phyloP scores from a whole-genome alignment of 2,797 vertebrate species.

The Ceryle rudis region DNA sequence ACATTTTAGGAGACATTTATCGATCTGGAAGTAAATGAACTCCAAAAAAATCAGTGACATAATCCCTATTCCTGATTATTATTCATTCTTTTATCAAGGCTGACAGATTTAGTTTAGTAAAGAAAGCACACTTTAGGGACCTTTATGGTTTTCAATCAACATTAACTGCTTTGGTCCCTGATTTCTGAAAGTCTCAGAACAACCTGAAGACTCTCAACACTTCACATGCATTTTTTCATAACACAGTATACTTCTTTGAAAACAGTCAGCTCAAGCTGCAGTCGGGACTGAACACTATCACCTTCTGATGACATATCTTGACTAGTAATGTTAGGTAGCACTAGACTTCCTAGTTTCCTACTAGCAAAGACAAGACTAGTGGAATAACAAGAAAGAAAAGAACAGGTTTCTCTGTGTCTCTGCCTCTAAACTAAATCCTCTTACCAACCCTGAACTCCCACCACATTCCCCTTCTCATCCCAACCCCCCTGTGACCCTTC shows the following conservation, averaged over 20 bases:
- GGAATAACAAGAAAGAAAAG: background rate
- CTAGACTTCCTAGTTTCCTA: background rate
- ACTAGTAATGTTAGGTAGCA: background rate
- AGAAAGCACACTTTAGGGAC: background rate
- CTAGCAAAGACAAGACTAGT: background rate
- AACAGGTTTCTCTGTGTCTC: background rate
- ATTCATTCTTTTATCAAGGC: background rate
- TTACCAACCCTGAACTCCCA: accelerated
- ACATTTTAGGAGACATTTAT: background rate
- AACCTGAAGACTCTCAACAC: background rate
- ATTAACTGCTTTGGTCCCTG: background rate
- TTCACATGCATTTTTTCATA: background rate
- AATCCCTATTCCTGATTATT: background rate
- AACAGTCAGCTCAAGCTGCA: background rate
- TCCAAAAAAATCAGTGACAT: background rate
- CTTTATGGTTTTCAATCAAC: background rate
- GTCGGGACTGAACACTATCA: background rate
- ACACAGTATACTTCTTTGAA: background rate
- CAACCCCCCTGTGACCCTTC: background rate
- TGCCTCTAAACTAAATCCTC: background rate
- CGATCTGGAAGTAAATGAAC: background rate
- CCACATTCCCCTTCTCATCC: background rate
- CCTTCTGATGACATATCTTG: background rate
- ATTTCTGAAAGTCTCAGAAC: background rate
- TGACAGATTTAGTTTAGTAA: background rate